phyloP scores from a whole-genome alignment of 2,888 invertebrate species.

The Pseudeuparius sepicola region DNA sequence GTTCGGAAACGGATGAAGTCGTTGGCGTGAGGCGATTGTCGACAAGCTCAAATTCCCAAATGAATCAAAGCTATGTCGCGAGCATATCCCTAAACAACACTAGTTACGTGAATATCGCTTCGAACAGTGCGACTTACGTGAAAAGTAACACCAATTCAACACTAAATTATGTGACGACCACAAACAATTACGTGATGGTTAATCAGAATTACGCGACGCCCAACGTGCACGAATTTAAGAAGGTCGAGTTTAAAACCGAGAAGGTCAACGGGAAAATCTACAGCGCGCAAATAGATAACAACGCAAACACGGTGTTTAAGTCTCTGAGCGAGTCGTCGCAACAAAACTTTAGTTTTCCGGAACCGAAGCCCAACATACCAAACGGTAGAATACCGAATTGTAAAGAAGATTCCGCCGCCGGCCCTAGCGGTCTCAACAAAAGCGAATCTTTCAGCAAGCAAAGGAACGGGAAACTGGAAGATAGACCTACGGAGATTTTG shows the following conservation, averaged over 20 bases:
- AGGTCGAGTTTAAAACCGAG: constrained; percentile 26
- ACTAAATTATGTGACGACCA: constrained; percentile 30
- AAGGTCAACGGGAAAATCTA: constrained; percentile 31
- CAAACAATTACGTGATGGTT: constrained; percentile 15
- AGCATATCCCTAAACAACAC: constrained; percentile 23
- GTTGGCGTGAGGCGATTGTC: constrained; percentile 20
- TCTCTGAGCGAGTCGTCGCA: constrained; percentile 23
- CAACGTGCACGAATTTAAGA: constrained; percentile 25
- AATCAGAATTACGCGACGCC: constrained; percentile 24
- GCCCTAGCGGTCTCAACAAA: constrained; percentile 22
- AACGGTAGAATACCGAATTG: constrained; percentile 13
- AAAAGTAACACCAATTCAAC: constrained; percentile 13
- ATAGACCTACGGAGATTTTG: constrained; percentile 37
- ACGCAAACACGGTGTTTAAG: constrained; percentile 36
- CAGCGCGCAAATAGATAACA: constrained; percentile 39
- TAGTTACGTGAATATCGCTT: constrained; percentile 26
- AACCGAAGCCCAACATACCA: constrained; percentile 12
- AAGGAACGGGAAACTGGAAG: constrained; percentile 23
- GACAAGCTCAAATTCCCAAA: constrained; percentile 10
- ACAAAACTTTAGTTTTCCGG: constrained; percentile 22
- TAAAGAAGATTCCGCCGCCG: too few species aligned
- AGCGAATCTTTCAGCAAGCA: constrained; percentile 7
- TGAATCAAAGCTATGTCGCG: constrained; percentile 13
- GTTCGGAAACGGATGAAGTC: constrained; percentile 45
- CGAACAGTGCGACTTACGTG: constrained; percentile 14